Evolutionary conservation across 1,140 invertebrate species (phyloP).

Genomic region (Micrasema longulum): DNA sequence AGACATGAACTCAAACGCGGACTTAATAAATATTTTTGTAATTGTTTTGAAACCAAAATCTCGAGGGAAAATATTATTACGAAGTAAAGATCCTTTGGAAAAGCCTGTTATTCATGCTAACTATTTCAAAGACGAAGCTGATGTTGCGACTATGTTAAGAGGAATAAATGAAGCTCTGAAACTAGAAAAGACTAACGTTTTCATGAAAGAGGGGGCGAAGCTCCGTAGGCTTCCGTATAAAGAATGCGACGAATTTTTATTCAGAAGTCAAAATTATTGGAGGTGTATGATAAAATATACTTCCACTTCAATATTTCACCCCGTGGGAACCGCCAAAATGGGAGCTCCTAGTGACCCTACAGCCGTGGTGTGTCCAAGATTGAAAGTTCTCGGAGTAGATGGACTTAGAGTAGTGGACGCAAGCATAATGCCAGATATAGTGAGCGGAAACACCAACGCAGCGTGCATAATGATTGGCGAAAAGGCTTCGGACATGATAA

Average conservation of each 20-base stretch:
- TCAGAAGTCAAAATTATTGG: slow-evolving; percentile 65
- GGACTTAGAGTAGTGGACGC: slow-evolving; percentile 53
- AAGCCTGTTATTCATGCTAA: slow-evolving; percentile 76
- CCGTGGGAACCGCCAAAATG: slow-evolving; percentile 68
- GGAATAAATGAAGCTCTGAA: slow-evolving; percentile 68
- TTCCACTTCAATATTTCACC: slow-evolving; percentile 61
- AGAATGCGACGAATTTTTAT: slow-evolving; percentile 59
- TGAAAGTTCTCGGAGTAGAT: slow-evolving; percentile 61
- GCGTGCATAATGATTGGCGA: slow-evolving; percentile 63
- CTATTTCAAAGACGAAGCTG: slow-evolving; percentile 72
- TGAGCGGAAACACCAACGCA: slow-evolving; percentile 63
- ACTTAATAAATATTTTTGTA: slow-evolving; percentile 60
- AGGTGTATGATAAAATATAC: slow-evolving; percentile 59
- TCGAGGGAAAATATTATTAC: slow-evolving; percentile 70
- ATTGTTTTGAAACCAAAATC: slow-evolving; percentile 71
- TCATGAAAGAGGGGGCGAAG: slow-evolving; percentile 60
- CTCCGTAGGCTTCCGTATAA: slow-evolving; percentile 61
- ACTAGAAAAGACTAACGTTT: slow-evolving; percentile 65
- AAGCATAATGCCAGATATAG: slow-evolving; percentile 54
- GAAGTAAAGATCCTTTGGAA: slow-evolving; percentile 69
- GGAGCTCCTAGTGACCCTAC: slow-evolving; percentile 57
- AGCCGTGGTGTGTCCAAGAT: slow-evolving; percentile 60
- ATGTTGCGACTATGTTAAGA: slow-evolving; percentile 68
- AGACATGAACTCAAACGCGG: slow-evolving; percentile 59
- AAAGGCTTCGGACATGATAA: slow-evolving; percentile 62